phyloP scores from a whole-genome alignment of 2,888 invertebrate species.

The Onthophagus sagittarius region DNA sequence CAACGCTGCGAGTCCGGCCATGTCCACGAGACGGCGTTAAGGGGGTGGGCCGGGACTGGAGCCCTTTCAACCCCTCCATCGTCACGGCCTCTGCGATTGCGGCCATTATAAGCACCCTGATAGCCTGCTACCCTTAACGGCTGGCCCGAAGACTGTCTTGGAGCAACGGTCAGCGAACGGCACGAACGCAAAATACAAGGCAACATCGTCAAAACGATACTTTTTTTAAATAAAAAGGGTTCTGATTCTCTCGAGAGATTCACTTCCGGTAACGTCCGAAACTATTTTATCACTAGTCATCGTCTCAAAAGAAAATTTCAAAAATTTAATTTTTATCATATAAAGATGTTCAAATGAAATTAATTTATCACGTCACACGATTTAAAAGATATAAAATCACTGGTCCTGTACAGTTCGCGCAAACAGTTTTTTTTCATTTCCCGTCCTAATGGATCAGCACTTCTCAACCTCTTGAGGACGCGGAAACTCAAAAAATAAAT shows the following conservation, averaged over 20 bases:
- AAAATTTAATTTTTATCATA: not conserved
- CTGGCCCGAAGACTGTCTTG: constrained; percentile 53
- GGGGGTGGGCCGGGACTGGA: constrained; percentile 39
- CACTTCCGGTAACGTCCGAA: constrained; percentile 6
- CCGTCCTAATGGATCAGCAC: constrained; percentile 12
- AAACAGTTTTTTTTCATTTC: not conserved
- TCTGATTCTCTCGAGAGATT: constrained; percentile 11
- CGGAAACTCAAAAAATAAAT: not conserved
- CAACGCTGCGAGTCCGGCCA: constrained; percentile 47
- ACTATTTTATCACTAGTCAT: not conserved
- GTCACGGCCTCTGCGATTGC: constrained; percentile 41
- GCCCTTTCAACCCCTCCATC: constrained; percentile 35
- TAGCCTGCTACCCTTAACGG: constrained; percentile 39
- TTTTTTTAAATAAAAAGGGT: not conserved
- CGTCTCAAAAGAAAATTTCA: not conserved
- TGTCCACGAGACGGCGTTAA: constrained; percentile 46
- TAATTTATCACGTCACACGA: too few species aligned
- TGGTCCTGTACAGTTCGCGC: not conserved
- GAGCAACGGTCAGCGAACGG: constrained; percentile 48
- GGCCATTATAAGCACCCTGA: constrained; percentile 35
- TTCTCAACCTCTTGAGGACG: not conserved
- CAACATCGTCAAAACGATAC: constrained; percentile 18
- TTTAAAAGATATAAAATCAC: not conserved
- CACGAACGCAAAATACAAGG: constrained; percentile 27
- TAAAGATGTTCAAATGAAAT: too few species aligned